A percentile compares a stretch with the other conserved stretches of the same genome.
These are phyloP conservation scores for Dascillus cervinus DNA, from an alignment of 2,888 invertebrate genomes.

Conservation along the genomic window DNA sequence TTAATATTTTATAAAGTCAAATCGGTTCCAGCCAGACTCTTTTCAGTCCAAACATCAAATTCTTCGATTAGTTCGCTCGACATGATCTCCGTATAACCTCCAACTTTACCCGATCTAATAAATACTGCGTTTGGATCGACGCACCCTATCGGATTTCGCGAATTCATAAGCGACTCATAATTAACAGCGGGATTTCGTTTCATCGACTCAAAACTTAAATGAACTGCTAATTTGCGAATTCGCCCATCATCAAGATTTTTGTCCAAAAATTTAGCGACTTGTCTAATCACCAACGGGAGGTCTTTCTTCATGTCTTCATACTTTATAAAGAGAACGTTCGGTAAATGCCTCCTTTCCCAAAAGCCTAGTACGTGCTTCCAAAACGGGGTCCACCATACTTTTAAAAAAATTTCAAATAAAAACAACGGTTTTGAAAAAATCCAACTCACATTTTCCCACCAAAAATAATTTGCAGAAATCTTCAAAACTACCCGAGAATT, in stretches of 20 bases:
- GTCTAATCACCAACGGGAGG: conserved; percentile 53
- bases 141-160: no score
- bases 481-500: conserved; percentile 51
- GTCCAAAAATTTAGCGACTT: conserved; percentile 65
- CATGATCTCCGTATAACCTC: conserved; percentile 51
- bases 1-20: no score
- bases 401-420: no score
- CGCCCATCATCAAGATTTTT: conserved; percentile 60
- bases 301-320: conserved; percentile 79
- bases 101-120: conserved; percentile 45
- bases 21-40: conserved; percentile 55
- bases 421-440: no score
- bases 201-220: conserved; percentile 44
- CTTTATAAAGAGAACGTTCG: conserved; percentile 68
- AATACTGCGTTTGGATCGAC: no score
- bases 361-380: conserved; percentile 58
- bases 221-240: conserved; percentile 41
- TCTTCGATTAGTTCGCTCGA: conserved; percentile 59
- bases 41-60: conserved; percentile 67
- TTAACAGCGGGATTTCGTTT: conserved; percentile 52
- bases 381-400: conserved; percentile 56
- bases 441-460: no score
- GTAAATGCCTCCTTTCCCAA: conserved; percentile 62
- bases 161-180: conserved; percentile 42
- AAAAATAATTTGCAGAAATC: conserved; percentile 71